A percentile compares a stretch with the other conserved stretches of the same genome.
phyloP scores from a whole-genome alignment of 1,140 invertebrate species.

The Stegodyphus mimosarum region DNA sequence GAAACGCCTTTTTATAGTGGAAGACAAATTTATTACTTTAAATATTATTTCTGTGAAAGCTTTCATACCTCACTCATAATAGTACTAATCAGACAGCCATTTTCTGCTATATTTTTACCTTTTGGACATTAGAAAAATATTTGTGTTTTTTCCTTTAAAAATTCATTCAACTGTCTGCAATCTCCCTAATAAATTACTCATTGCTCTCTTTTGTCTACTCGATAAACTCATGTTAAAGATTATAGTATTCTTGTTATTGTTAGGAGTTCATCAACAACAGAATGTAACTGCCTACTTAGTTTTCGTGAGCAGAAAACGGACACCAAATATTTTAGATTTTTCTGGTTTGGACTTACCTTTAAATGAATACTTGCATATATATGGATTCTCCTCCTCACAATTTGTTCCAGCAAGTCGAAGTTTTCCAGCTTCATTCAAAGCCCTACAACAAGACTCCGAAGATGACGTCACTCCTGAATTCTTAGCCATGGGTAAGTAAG shows the following conservation, averaged over 20 bases:
- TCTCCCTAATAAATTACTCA: too few relatives aligned
- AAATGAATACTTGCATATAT: slow-evolving; percentile 35
- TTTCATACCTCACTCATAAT: too few relatives aligned
- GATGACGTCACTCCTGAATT: slow-evolving; percentile 5
- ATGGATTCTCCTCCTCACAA: background rate
- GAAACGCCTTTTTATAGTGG: too few relatives aligned
- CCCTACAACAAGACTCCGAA: slow-evolving; percentile 22
- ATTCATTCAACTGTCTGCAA: too few relatives aligned
- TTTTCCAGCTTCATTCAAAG: slow-evolving; percentile 23
- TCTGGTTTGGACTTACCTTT: background rate
- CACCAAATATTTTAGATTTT: background rate
- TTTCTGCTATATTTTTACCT: too few relatives aligned
- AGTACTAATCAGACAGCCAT: too few relatives aligned
- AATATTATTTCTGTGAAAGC: too few relatives aligned
- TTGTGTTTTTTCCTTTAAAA: too few relatives aligned
- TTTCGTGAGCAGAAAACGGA: background rate
- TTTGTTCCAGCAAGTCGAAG: slow-evolving; percentile 6
- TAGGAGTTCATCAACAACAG: background rate
- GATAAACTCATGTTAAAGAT: background rate
- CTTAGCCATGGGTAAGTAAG: slow-evolving; percentile 14
- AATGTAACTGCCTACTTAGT: background rate
- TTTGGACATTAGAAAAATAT: too few relatives aligned
- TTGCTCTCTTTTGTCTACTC: too few relatives aligned
- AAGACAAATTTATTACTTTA: too few relatives aligned
- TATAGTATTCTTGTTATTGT: background rate